Evolutionary conservation across 2,888 invertebrate species (phyloP), one percentile per base, ranked within the genome.

Genomic region (Leptinotarsa rubiginosa): DNA sequence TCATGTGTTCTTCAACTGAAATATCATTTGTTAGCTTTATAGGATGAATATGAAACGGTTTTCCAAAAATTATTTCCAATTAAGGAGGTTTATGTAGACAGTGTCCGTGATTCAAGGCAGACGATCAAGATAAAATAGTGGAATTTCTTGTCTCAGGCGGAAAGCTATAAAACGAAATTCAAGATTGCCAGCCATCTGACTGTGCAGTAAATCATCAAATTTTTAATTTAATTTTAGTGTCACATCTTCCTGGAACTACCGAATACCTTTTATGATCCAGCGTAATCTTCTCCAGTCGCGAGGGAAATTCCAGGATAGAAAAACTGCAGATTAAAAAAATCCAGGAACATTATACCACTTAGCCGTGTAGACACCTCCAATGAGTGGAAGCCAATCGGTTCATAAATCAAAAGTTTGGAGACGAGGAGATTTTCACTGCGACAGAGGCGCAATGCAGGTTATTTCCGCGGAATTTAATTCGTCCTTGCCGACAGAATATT

Each of bases 381-480:
- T 31, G 31, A 41, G 25, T 41, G 41, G 25, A 47, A 69, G 41
- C 47, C 56, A 54, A 69, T 69, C 56, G 56, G 68, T 41, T 31
- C 20, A 69, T 69, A 54, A 56, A 69, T 56, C 56, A 69, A 47
- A 56, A 31, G 47, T 18, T 54, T 68, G 16, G 41, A 15, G 25
- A 68, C 52, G 56, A 47, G 20, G 18, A 69, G 69, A 81, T 78
- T 79, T 80, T 73, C 79, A 77, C 79, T 79, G 82, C 82, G 81
- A 77, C 77, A 80, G 76, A 73, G 69, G 79, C 81, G 81, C 81
- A 82, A 79, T 81, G 81, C 82, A 81, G 81, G 76, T 81, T 66
- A 70, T 73, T 77, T 70, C 65, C 70, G 62, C 64, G 66, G 70
- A 71, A 72, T 69, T 54, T 56, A 56, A 56, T 69, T 52, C 52